Conservation (phyloP, 2,797 vertebrate genomes). For the Ataeniobius toweri region DNA sequence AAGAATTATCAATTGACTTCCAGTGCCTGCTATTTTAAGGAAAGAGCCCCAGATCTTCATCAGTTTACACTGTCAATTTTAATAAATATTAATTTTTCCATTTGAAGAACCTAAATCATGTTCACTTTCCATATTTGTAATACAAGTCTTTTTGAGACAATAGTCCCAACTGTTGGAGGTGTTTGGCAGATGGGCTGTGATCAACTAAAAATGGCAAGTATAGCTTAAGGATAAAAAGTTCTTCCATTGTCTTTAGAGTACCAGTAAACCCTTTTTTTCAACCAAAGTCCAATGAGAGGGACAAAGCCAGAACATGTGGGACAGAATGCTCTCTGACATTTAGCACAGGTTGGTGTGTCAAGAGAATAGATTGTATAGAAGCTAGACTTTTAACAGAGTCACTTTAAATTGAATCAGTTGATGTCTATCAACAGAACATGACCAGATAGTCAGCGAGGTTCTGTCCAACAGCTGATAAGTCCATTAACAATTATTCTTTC, state of each 20-base stretch:
- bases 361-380: too few relatives aligned
- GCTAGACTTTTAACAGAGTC: too few relatives aligned
- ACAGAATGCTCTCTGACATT: too few relatives aligned
- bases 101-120: not conserved
- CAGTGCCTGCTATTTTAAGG: not conserved
- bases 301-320: not conserved
- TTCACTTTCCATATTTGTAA: not conserved
- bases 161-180: not conserved
- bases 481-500: too few relatives aligned
- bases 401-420: too few relatives aligned
- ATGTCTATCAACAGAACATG: too few relatives aligned
- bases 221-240: not conserved
- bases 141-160: not conserved
- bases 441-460: too few relatives aligned
- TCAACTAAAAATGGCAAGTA: not conserved
- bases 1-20: not conserved
- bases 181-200: not conserved
- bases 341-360: too few relatives aligned
- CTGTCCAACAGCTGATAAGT: too few relatives aligned
- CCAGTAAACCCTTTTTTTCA: not conserved
- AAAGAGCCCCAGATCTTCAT: not conserved
- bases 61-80: not conserved
- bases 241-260: not conserved
- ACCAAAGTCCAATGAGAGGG: not conserved
- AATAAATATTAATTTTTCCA: not conserved